phyloP scores from a whole-genome alignment of 2,888 invertebrate species.

The Drosophila helvetica region DNA sequence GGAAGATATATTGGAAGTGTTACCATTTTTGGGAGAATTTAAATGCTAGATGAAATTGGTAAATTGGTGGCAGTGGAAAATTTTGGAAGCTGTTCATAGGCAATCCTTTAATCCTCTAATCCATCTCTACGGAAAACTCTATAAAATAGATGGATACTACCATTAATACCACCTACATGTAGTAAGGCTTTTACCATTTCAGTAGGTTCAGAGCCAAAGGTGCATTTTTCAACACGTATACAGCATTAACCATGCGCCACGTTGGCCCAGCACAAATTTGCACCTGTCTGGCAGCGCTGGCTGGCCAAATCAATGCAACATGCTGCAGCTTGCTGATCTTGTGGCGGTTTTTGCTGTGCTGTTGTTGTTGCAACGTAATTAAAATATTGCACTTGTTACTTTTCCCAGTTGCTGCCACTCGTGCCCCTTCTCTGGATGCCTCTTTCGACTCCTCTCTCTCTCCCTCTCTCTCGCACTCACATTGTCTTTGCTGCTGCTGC shows the following conservation, averaged over 20 bases:
- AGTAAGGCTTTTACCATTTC: not conserved
- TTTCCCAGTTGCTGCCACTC: constrained; percentile 45
- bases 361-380: constrained; percentile 67
- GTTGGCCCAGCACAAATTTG: not conserved
- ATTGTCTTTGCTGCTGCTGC: constrained; percentile 53
- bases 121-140: no score
- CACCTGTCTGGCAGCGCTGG: constrained; percentile 63
- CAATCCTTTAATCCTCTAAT: no score
- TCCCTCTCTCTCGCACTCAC: constrained; percentile 37
- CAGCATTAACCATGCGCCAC: constrained; percentile 55
- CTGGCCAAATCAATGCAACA: constrained; percentile 49
- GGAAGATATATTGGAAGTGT: no score
- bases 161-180: not conserved
- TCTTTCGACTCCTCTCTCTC: constrained; percentile 16
- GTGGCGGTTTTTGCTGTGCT: constrained; percentile 31
- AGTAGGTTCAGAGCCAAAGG: no score
- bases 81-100: not conserved
- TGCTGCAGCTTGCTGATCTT: constrained; percentile 40
- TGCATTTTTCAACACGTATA: no score
- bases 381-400: constrained; percentile 82
- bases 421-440: constrained; percentile 3
- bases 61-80: no score
- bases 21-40: no score
- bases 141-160: no score
- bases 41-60: no score